Conservation (phyloP, 2,888 invertebrate genomes). For the Ormyrus labotus region DNA sequence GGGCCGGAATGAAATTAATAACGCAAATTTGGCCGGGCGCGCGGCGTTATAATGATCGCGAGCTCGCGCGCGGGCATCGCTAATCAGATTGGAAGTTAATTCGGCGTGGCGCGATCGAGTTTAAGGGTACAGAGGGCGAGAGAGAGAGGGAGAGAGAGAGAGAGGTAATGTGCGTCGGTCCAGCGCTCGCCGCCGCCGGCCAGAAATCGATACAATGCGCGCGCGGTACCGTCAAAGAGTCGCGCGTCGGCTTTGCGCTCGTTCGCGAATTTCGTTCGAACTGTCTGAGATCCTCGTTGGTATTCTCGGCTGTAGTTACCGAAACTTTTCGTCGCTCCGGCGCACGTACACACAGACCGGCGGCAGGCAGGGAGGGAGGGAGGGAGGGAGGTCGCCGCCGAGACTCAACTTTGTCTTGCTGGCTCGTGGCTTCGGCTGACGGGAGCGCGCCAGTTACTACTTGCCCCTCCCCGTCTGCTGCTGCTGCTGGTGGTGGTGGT, state of each 20-base stretch:
- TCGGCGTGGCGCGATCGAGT: conserved; percentile 30
- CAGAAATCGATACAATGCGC: conserved; percentile 19
- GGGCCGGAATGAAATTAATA: conserved; percentile 10
- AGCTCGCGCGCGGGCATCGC: background rate
- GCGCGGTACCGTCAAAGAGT: conserved; percentile 6
- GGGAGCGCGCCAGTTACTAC: conserved; percentile 28
- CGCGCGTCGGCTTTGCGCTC: conserved; percentile 18
- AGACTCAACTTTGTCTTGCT: conserved; percentile 40
- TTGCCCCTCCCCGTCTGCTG: background rate
- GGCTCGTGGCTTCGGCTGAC: conserved; percentile 32
- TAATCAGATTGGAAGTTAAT: conserved; percentile 51
- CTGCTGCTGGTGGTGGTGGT: background rate
- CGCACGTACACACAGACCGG: background rate
- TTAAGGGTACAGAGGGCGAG: conserved; percentile 3
- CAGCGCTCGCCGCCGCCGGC: background rate
- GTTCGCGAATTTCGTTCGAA: conserved; percentile 19
- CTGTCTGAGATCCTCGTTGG: conserved; percentile 29
- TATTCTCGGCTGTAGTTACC: conserved; percentile 36
- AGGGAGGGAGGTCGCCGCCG: conserved; percentile 1
- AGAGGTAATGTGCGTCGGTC: background rate
- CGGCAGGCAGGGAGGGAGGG: too few species aligned
- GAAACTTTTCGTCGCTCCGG: conserved; percentile 30
- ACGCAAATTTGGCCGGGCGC: background rate
- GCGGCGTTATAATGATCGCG: conserved; percentile 1
- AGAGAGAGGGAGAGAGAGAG: too few species aligned